Evolutionary conservation across 2,797 vertebrate species (phyloP).

Genomic region (Tympanoctomys barrerae): DNA sequence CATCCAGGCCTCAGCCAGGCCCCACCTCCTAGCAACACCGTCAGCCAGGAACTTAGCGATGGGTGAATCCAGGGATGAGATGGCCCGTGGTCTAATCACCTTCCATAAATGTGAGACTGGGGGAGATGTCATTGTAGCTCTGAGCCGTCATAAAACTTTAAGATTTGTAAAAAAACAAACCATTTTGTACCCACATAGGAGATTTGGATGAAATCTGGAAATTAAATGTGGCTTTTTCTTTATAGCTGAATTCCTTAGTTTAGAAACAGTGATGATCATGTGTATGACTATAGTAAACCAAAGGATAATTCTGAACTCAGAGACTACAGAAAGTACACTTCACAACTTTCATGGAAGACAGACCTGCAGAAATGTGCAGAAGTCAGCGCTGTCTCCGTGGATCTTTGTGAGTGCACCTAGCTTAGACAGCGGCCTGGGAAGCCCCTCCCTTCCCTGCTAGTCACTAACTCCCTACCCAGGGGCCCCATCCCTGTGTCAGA

Average conservation of each 20-base stretch:
- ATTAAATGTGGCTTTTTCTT: not conserved
- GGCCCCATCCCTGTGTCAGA: not conserved
- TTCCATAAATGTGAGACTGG: not conserved
- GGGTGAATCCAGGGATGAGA: not conserved
- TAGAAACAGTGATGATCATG: conserved; percentile 9
- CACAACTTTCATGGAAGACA: not conserved
- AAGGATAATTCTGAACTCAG: conserved; percentile 26
- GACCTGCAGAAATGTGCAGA: not conserved
- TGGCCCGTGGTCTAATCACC: not conserved
- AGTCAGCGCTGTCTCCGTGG: not conserved
- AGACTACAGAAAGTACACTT: conserved; percentile 16
- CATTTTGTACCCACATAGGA: conserved; percentile 8
- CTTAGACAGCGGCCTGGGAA: not conserved
- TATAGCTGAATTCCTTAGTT: conserved; percentile 48
- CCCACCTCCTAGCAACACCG: too few relatives aligned
- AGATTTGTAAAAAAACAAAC: conserved; percentile 23
- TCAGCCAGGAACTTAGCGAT: not conserved
- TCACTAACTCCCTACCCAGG: not conserved
- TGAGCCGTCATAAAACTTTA: not conserved
- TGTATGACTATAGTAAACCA: not conserved
- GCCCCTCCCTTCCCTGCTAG: not conserved
- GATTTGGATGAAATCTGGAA: conserved; percentile 14
- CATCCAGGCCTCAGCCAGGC: not conserved
- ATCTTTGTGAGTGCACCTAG: not conserved
- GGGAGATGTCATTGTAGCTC: not conserved